Evolutionary conservation across 2,113 vertebrate genomes (phyloP).

Genomic region (Xiphophorus couchianus): DNA sequence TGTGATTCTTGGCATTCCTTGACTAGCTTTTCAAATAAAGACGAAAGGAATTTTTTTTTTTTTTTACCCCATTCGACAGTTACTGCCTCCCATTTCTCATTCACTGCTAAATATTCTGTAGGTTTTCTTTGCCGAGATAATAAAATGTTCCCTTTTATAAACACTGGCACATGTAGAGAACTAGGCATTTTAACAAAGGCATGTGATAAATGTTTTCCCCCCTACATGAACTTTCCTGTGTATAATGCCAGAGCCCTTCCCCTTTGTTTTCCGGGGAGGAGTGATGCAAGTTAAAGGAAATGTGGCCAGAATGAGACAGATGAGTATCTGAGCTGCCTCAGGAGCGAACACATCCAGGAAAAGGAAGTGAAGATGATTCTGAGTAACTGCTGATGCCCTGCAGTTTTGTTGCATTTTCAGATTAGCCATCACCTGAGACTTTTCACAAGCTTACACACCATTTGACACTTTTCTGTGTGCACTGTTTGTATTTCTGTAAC

Average conservation of each 20-base stretch:
- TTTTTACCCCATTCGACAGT: not conserved
- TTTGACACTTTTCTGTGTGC: not conserved
- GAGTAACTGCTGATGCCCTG: not conserved
- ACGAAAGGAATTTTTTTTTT: not conserved
- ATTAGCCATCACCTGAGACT: not conserved
- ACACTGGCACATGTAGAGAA: not conserved
- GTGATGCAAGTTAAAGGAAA: slow-evolving; percentile 34
- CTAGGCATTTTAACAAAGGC: not conserved
- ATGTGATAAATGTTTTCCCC: not conserved
- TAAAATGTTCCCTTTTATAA: not conserved
- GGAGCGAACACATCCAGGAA: not conserved
- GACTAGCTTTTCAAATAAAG: not conserved
- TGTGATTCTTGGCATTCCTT: not conserved
- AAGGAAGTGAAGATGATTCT: slow-evolving; percentile 14
- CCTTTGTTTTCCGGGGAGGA: slow-evolving; percentile 50
- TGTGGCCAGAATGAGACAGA: slow-evolving; percentile 2
- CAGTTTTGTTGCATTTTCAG: not conserved
- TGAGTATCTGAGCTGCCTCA: slow-evolving; percentile 33
- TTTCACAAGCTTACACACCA: not conserved
- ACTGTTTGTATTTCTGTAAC: not conserved
- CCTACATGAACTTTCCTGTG: not conserved
- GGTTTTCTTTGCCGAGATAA: not conserved
- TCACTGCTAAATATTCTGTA: not conserved
- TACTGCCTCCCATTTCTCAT: not conserved
- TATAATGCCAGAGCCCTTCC: slow-evolving; percentile 15